Base-by-base conservation (phyloP, 1,140 invertebrate species). In the Frieseomelitta varia region DNA sequence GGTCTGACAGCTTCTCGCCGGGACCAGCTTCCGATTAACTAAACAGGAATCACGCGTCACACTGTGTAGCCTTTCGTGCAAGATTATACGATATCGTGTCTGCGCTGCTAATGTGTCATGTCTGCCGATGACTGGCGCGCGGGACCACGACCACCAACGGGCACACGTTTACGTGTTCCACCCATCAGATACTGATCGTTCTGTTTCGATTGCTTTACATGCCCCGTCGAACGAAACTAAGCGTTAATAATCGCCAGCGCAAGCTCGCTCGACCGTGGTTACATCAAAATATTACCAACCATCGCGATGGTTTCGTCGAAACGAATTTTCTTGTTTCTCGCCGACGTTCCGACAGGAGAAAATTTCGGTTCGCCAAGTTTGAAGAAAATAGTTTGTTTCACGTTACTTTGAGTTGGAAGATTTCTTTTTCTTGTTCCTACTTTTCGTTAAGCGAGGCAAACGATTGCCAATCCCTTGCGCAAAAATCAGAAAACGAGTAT, bases 21-120 rank as follows among this genome's bases (percentile, higher is more conserved):
- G 55, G 47, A 34, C 27, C 67, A 55, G 75, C 75, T 61, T 72
- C 81, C 81, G 81, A 84, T 71, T 47, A 71, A 71, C 81, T 84
- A 84, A 84, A 79, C 68, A 58, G 67, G 75, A 84, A 79, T 84
- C 81, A 30, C 27, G 55, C 81, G 81, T 79, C 81, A 72, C 81
- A 79, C 67, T 79, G 61, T 84, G 75, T 39, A 53, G 34, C 76
- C 81, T 72, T 84, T 79, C 81, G 76, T 47, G 75, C 76, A 56
- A 79, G 81, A 79, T 84, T 72, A 79, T 53, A 79, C 15, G 81
- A 79, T 84, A 84, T 84, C 81, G 27, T 39, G 81, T 72, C 65
- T 51, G 39, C 11, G 24, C 39, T 21, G 39, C 47, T 58, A 63
- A 83, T 69, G 65, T 24, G 55, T 69, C 74, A 39, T n/a, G 34